phyloP scores from a whole-genome alignment of 2,797 vertebrate genomes.

The Phoeniculus purpureus region DNA sequence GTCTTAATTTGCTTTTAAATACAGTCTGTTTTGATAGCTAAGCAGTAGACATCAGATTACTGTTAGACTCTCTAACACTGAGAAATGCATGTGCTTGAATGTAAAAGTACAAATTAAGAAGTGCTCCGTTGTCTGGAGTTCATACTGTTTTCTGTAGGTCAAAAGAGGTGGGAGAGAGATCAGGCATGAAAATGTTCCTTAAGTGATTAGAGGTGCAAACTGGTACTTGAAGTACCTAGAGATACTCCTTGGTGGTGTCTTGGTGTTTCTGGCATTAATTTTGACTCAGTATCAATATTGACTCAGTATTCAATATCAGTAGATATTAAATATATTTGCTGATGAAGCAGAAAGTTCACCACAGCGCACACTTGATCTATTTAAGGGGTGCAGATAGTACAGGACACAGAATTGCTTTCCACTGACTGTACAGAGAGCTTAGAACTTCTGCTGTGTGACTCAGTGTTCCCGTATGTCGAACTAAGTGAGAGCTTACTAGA shows the following conservation, averaged over 20 bases:
- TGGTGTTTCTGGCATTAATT: not conserved
- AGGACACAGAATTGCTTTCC: not conserved
- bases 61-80: not conserved
- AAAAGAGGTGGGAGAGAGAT: not conserved
- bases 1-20: conserved; percentile 48
- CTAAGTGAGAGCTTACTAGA: not conserved
- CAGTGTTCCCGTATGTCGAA: not conserved
- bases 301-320: not conserved
- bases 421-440: not conserved
- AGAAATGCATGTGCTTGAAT: not conserved
- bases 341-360: not conserved
- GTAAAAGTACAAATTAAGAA: not conserved
- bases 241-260: not conserved
- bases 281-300: not conserved
- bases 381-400: not conserved
- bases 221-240: not conserved
- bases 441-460: not conserved
- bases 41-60: not conserved
- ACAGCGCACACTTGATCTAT: not conserved
- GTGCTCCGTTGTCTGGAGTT: not conserved
- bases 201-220: not conserved
- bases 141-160: not conserved
- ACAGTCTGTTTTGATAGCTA: conserved; percentile 7
- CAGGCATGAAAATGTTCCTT: not conserved
- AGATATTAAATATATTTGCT: not conserved